Evolutionary conservation across 2,113 vertebrate genomes (phyloP).

Genomic region (Psittacara wagleri): DNA sequence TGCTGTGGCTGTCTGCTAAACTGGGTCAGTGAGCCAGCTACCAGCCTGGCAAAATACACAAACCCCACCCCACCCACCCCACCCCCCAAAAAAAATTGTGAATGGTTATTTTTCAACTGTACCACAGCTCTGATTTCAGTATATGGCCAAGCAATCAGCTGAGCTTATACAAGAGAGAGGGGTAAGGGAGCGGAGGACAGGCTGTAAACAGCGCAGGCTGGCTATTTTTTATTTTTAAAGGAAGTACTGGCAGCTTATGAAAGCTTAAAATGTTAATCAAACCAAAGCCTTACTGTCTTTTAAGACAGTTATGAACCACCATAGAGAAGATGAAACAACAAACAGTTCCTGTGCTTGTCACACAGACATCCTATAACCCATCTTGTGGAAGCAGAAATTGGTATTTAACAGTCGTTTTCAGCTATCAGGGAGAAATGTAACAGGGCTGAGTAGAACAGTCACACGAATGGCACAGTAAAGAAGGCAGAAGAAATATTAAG

Average conservation of each 20-base stretch:
- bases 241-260: not conserved
- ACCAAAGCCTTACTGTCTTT: not conserved
- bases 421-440: not conserved
- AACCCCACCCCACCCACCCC: not conserved
- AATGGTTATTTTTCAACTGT: not conserved
- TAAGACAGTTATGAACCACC: not conserved
- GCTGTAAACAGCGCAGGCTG: not conserved
- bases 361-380: not conserved
- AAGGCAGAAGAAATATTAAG: not conserved
- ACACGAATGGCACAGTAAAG: not conserved
- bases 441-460: not conserved
- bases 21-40: not conserved
- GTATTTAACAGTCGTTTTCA: conserved; percentile 40
- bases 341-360: not conserved
- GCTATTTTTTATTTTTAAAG: not conserved
- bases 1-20: not conserved
- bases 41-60: not conserved
- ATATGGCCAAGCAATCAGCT: not conserved
- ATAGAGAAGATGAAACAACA: not conserved
- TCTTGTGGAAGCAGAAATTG: conserved; percentile 16
- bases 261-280: conserved; percentile 22
- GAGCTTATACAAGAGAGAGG: not conserved
- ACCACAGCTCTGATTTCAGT: not conserved
- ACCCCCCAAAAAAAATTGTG: not conserved
- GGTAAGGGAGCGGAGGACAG: not conserved